phyloP scores from a whole-genome alignment of 2,797 vertebrate species.

The Potorous gilbertii region DNA sequence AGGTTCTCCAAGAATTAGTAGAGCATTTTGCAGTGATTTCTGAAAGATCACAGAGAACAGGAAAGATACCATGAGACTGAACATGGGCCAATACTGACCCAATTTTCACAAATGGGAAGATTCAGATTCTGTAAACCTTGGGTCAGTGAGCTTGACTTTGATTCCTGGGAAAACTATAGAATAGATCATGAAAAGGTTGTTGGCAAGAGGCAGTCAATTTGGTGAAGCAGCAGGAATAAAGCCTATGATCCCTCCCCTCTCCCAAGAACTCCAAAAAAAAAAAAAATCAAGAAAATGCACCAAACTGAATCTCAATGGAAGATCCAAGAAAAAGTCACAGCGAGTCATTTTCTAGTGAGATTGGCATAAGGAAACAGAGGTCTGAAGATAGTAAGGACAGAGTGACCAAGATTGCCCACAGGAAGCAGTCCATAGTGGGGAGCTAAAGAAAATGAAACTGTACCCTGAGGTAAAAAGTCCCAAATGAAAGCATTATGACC shows the following conservation, averaged over 20 bases:
- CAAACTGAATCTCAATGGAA: neutral
- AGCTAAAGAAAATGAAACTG: neutral
- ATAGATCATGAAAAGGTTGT: neutral
- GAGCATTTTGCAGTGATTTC: neutral
- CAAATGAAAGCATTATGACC: neutral
- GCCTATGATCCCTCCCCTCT: neutral
- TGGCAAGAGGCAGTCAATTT: neutral
- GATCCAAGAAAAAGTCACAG: no score
- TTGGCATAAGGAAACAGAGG: neutral
- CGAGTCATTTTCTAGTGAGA: neutral
- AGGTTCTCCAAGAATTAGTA: neutral
- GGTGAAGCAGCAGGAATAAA: neutral
- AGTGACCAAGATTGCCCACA: neutral
- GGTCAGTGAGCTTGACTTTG: no score
- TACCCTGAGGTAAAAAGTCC: neutral
- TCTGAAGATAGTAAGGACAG: no score
- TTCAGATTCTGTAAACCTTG: no score
- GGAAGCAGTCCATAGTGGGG: neutral
- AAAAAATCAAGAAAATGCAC: neutral
- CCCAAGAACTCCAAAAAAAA: no score
- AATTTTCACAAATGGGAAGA: no score
- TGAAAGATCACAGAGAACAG: no score
- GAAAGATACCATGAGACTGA: no score
- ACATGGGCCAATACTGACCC: no score
- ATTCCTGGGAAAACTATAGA: no score